Base-by-base conservation (phyloP, 2,888 invertebrate species). In the Trachelus troglodyta region DNA sequence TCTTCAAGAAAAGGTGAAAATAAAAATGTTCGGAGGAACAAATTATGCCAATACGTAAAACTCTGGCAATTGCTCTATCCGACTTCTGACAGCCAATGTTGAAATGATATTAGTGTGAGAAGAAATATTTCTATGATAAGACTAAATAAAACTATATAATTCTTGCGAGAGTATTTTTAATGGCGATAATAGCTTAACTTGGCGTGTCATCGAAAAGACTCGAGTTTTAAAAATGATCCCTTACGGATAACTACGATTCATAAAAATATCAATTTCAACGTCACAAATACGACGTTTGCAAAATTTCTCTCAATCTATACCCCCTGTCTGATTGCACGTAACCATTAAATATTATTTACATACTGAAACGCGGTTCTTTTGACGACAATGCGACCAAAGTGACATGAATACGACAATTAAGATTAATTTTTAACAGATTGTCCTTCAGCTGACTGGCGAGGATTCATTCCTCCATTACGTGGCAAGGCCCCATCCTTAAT, bases 251-350 rank as follows among this genome's bases (percentile, higher is more conserved):
- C 56, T 77, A 74, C 56, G 73, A 34, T 74, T 77, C 77, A 77
- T 77, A 77, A 77, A 77, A 77, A 77, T 77, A 77, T 77, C 30
- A 34, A 77, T 73, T 56, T 71, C 12, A 71, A 71, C 71, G 33
- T 71, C 71, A 71, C 71, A 23, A 23, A 12, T 12, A 33, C 3
- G 15, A 71, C 71, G 56, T 56, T 56, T 56, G 9, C 56, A 56
- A 23, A 56, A 56, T 56, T 2, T 23, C 23, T 56, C 56, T 23
- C 9, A 4, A 23, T 23, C 11, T 12, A 30, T 71, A 33, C 71
- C 33, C 31, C 33, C 11, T 1, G 31, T 69, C 30, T 23, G 71
- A 15, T 34, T 31, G 12, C 34, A 71, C 9, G 12, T 71, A 31
- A 33, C 31, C 71, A 31, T 71, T 71, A 12, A 31, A 34, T 56